Percentiles rank a stretch among this genome's conserved stretches.
These are phyloP conservation scores for Drosophila antonietae DNA, from an alignment of 2,888 invertebrate species.

Conservation along the genomic window DNA sequence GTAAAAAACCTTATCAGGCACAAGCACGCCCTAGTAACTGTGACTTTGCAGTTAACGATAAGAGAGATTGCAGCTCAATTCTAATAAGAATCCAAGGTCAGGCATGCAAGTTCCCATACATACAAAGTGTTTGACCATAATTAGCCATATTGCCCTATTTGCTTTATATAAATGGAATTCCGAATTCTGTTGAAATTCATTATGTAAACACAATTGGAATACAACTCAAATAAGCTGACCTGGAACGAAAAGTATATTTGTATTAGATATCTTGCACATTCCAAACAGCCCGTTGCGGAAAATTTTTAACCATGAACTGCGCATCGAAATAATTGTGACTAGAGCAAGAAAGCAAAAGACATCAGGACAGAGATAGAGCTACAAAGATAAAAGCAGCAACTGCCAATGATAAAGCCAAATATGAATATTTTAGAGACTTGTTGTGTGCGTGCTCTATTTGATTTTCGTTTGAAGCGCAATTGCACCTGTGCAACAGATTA, in stretches of 20 bases:
- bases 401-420: conserved; percentile 52
- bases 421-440: conserved; percentile 13
- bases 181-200: conserved; percentile 16
- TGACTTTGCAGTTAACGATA: neutral
- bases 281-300: neutral
- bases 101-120: conserved; percentile 1
- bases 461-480: conserved; percentile 63
- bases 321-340: conserved; percentile 16
- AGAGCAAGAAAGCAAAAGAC: neutral
- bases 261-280: conserved; percentile 15
- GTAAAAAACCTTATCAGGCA: neutral
- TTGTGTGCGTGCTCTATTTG: conserved; percentile 6
- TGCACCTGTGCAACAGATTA: conserved; percentile 58
- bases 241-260: conserved; percentile 9
- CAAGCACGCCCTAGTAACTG: neutral
- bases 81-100: conserved; percentile 5
- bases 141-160: neutral
- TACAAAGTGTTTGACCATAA: conserved; percentile 1
- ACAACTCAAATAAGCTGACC: conserved; percentile 14
- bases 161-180: conserved; percentile 11
- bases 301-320: conserved; percentile 32
- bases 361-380: neutral
- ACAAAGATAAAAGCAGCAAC: conserved; percentile 9
- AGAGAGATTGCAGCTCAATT: neutral
- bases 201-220: conserved; percentile 22